These are phyloP conservation scores for Romanogobio albipinnatus DNA, from an alignment of 2,113 vertebrate genomes.

Conservation along the genomic window DNA sequence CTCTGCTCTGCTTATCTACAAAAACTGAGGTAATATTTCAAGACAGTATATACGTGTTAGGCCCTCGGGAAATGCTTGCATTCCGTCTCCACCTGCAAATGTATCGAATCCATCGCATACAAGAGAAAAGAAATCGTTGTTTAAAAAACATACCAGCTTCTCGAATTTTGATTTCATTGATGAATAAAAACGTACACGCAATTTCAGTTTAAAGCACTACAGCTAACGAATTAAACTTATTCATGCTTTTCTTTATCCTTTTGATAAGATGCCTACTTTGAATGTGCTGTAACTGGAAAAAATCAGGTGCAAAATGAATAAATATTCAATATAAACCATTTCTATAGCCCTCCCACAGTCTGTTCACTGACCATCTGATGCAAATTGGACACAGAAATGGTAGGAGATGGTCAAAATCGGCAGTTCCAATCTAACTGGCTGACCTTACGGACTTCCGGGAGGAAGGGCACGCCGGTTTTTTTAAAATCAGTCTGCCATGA, in stretches of 20 bases:
- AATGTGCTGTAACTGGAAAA: not conserved
- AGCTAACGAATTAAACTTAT: not conserved
- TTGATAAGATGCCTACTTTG: not conserved
- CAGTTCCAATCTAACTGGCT: slow-evolving; percentile 13
- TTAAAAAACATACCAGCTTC: not conserved
- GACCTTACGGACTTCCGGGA: not conserved
- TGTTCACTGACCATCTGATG: slow-evolving; percentile 1
- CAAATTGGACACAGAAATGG: slow-evolving; percentile 11
- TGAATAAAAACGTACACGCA: slow-evolving; percentile 5
- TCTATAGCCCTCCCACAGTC: not conserved
- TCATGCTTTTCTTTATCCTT: not conserved
- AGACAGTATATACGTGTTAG: slow-evolving; percentile 21
- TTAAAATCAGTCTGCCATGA: not conserved
- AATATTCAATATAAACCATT: not conserved
- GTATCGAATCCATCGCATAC: not conserved
- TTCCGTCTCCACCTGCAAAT: not conserved
- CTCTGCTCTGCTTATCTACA: slow-evolving; percentile 24
- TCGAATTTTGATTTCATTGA: slow-evolving; percentile 21
- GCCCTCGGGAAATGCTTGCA: slow-evolving; percentile 18
- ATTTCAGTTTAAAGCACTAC: not conserved
- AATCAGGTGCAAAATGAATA: not conserved
- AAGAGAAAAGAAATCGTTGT: slow-evolving; percentile 2
- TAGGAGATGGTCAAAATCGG: not conserved
- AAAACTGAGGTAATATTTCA: slow-evolving; percentile 39
- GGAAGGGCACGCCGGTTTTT: not conserved